Evolutionary conservation across 1,140 invertebrate genomes (phyloP).

Genomic region (Lepidotrigona ventralis): DNA sequence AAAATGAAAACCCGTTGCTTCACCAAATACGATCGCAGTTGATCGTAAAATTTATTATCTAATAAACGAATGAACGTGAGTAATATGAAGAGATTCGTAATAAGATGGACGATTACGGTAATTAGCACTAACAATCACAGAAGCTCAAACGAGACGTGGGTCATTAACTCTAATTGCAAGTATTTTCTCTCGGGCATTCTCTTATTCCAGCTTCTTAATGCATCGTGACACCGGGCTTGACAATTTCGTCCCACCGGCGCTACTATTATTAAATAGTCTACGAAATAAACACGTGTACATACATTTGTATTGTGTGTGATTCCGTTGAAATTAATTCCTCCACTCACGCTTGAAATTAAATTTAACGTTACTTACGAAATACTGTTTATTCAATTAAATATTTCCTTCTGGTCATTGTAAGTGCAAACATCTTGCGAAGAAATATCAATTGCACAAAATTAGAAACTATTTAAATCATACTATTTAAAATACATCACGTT

Average conservation of each 20-base stretch:
- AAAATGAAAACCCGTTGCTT: not conserved
- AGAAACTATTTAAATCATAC: not conserved
- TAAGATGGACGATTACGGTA: not conserved
- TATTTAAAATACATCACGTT: not conserved
- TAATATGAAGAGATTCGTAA: not conserved
- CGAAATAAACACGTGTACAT: not conserved
- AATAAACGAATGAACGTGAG: not conserved
- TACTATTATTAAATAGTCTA: conserved; percentile 5
- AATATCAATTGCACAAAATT: too few relatives aligned
- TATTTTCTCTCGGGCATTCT: conserved; percentile 16
- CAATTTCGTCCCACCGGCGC: not conserved
- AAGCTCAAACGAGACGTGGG: conserved; percentile 6
- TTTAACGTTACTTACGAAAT: too few relatives aligned
- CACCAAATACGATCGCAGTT: not conserved
- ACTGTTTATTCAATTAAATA: not conserved
- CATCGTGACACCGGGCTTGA: not conserved
- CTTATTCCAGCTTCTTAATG: conserved; percentile 17
- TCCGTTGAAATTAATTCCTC: not conserved
- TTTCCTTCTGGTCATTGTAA: not conserved
- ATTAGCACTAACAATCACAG: conserved; percentile 35
- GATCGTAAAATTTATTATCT: too few relatives aligned
- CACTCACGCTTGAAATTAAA: too few relatives aligned
- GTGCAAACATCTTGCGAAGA: too few relatives aligned
- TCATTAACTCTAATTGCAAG: conserved; percentile 35
- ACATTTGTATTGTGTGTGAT: not conserved